These are phyloP conservation scores for Glossophaga mutica DNA, from an alignment of 2,797 vertebrate species.

Conservation along the genomic window DNA sequence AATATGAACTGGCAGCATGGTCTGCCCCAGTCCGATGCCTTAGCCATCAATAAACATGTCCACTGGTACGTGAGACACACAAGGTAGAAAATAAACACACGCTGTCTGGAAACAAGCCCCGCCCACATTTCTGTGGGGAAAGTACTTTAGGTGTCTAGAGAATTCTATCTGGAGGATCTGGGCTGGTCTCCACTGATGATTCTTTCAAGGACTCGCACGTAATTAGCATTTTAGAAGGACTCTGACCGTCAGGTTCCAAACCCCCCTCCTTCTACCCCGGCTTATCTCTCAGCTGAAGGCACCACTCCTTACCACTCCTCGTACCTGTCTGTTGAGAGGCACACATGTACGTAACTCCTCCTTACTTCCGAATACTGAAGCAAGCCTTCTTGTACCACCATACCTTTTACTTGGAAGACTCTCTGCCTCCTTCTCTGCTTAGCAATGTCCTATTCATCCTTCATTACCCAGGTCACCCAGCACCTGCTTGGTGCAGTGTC, in stretches of 20 bases:
- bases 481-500: neutral
- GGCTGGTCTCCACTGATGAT: neutral
- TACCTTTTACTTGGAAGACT: neutral
- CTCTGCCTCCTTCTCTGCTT: neutral
- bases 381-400: neutral
- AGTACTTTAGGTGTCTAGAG: neutral
- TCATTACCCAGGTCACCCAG: neutral
- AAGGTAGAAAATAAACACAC: neutral
- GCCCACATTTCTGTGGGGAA: neutral
- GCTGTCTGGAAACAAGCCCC: neutral
- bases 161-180: neutral
- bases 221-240: neutral
- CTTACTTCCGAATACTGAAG: neutral
- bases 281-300: neutral
- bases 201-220: neutral
- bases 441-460: neutral
- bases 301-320: neutral
- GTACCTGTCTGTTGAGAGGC: neutral
- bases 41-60: slow-evolving; percentile 48
- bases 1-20: slow-evolving; percentile 80
- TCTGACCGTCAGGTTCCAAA: neutral
- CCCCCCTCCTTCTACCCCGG: neutral
- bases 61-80: neutral
- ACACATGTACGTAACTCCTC: neutral
- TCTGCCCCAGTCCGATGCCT: slow-evolving; percentile 51